Percentiles rank a stretch among this genome's conserved stretches.
Evolutionary conservation across 2,797 vertebrate species (phyloP).

Genomic region (Sphenodon punctatus): DNA sequence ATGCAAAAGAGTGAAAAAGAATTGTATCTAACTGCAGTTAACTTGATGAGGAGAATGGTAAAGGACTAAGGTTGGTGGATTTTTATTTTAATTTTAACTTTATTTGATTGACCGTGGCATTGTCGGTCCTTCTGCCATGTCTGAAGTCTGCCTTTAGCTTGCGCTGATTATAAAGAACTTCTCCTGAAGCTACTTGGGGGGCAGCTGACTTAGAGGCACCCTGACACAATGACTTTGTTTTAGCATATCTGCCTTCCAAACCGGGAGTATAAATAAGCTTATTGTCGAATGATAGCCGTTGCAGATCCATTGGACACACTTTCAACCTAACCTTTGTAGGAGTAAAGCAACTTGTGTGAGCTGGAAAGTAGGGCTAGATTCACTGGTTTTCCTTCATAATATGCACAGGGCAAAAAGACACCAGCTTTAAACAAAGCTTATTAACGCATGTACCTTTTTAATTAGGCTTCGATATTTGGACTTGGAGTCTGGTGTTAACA

Average conservation of each 20-base stretch:
- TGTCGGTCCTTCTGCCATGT: rapidly evolving
- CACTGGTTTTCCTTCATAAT: background rate
- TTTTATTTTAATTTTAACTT: background rate
- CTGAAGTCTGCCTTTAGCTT: background rate
- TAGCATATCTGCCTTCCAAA: background rate
- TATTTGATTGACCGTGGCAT: background rate
- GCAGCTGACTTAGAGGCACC: background rate
- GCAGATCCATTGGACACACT: background rate
- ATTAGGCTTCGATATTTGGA: slow-evolving; percentile 29
- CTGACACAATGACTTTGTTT: background rate
- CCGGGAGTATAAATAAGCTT: background rate
- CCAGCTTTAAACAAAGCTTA: background rate
- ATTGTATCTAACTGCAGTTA: background rate
- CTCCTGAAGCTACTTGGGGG: background rate
- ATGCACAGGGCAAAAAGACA: background rate
- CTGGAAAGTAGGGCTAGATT: background rate
- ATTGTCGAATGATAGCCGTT: background rate
- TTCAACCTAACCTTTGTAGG: background rate
- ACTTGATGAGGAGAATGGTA: background rate
- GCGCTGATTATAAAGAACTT: background rate
- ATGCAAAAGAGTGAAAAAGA: slow-evolving; percentile 41
- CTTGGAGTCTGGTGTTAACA: slow-evolving; percentile 2
- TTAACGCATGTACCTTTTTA: slow-evolving; percentile 26
- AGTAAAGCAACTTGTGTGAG: background rate
- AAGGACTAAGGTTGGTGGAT: background rate